Conservation (phyloP, 1,140 invertebrate genomes). For the Aradophagus sp. region DNA sequence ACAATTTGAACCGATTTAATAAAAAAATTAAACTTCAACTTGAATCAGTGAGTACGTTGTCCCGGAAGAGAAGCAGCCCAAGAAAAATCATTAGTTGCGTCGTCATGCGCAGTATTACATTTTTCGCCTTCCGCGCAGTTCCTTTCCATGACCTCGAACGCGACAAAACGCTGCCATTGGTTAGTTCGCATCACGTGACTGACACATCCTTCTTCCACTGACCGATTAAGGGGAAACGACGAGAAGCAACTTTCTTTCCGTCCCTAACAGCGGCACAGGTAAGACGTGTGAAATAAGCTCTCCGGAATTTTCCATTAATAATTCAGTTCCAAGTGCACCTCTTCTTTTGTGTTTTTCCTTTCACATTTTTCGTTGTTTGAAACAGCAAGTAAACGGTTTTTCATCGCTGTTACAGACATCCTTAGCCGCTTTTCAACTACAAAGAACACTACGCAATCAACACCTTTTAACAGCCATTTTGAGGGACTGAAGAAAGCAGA, state of each 20-base stretch:
- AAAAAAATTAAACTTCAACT: too few relatives aligned
- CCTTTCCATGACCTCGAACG: not conserved
- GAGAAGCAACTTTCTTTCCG: constrained; percentile 60
- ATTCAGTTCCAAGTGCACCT: not conserved
- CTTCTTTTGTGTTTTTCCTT: not conserved
- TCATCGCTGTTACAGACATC: constrained; percentile 55
- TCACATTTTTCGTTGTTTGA: too few relatives aligned
- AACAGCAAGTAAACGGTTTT: too few relatives aligned
- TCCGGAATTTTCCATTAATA: not conserved
- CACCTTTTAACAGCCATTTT: constrained; percentile 23
- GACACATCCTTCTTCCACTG: not conserved
- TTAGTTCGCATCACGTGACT: constrained; percentile 3
- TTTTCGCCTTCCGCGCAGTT: not conserved
- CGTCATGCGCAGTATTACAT: not conserved
- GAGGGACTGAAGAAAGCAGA: constrained; percentile 56
- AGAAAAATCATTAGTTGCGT: too few relatives aligned
- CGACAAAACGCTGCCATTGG: too few relatives aligned
- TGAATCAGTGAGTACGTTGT: too few relatives aligned
- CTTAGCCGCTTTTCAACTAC: constrained; percentile 49
- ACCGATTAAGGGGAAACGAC: not conserved
- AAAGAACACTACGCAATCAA: not conserved
- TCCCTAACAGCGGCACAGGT: constrained; percentile 66
- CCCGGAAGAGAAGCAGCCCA: too few relatives aligned
- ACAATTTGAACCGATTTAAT: too few relatives aligned
- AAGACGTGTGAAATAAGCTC: constrained; percentile 39